Percentiles rank a stretch among this genome's conserved stretches.
Conservation (phyloP, 2,888 invertebrate genomes). For the Hydrotaea diabolus region DNA sequence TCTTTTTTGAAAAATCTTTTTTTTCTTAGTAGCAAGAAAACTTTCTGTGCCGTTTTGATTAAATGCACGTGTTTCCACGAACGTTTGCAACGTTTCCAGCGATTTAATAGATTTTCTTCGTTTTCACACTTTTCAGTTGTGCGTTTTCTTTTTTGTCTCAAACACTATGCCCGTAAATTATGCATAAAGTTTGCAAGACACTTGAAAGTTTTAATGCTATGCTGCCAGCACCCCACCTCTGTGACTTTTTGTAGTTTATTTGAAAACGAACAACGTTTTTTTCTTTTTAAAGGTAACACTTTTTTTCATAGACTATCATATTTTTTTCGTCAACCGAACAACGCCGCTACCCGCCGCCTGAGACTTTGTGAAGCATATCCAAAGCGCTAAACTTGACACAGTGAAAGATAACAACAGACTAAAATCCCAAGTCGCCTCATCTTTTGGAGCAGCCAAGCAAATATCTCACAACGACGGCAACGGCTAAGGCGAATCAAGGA, state of each 20-base stretch:
- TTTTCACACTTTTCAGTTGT: background rate
- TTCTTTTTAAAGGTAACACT: no score
- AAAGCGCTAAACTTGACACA: conserved; percentile 42
- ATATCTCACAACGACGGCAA: background rate
- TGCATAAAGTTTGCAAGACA: conserved; percentile 4
- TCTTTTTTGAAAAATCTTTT: no score
- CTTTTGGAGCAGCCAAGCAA: background rate
- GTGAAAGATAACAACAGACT: conserved; percentile 46
- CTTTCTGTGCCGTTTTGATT: background rate
- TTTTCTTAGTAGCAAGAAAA: background rate
- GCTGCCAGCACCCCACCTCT: no score
- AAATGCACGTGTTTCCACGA: background rate
- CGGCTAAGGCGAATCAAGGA: conserved; percentile 2
- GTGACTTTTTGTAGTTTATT: background rate
- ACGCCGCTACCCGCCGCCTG: background rate
- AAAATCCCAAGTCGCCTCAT: conserved; percentile 40
- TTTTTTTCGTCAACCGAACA: background rate
- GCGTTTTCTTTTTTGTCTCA: background rate
- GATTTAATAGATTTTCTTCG: background rate
- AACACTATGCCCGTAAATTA: background rate
- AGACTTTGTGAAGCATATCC: background rate
- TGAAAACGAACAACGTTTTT: background rate
- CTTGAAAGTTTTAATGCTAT: background rate
- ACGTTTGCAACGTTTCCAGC: background rate
- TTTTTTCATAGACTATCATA: background rate